phyloP scores from a whole-genome alignment of 2,797 vertebrate genomes.

The Toxotes lorentzi region DNA sequence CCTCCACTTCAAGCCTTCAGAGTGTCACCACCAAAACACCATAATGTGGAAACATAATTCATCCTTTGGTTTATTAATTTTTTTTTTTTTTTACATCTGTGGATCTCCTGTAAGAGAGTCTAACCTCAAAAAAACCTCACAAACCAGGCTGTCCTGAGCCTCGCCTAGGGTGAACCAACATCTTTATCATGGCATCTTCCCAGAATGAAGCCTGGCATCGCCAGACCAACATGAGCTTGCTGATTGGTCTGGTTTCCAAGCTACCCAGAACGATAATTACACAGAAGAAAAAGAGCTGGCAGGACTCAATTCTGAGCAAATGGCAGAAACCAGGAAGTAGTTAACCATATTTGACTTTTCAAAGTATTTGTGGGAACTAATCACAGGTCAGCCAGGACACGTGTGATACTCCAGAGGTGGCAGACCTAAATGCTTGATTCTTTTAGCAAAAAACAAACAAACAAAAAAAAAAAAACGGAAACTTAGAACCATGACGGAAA shows the following conservation, averaged over 20 bases:
- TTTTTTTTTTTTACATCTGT: conserved; percentile 10
- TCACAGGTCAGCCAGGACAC: conserved; percentile 45
- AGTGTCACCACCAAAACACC: conserved; percentile 29
- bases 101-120: conserved; percentile 34
- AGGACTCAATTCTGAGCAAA: conserved; percentile 37
- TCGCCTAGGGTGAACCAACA: conserved; percentile 40
- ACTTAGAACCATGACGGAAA: not conserved
- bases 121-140: conserved; percentile 14
- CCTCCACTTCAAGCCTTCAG: not conserved
- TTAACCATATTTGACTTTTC: conserved; percentile 24
- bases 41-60: conserved; percentile 24
- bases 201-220: conserved; percentile 23
- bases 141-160: conserved; percentile 39
- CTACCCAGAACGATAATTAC: conserved; percentile 52
- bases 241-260: no score
- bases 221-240: no score
- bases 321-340: conserved; percentile 25
- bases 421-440: conserved; percentile 5
- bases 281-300: conserved; percentile 44
- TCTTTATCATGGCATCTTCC: no score
- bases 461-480: no score
- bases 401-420: conserved; percentile 7
- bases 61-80: conserved; percentile 14
- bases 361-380: conserved; percentile 39
- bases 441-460: conserved; percentile 26